Percentiles rank a stretch among this genome's conserved stretches.
phyloP scores from a whole-genome alignment of 1,140 invertebrate species.

The Battus philenor region DNA sequence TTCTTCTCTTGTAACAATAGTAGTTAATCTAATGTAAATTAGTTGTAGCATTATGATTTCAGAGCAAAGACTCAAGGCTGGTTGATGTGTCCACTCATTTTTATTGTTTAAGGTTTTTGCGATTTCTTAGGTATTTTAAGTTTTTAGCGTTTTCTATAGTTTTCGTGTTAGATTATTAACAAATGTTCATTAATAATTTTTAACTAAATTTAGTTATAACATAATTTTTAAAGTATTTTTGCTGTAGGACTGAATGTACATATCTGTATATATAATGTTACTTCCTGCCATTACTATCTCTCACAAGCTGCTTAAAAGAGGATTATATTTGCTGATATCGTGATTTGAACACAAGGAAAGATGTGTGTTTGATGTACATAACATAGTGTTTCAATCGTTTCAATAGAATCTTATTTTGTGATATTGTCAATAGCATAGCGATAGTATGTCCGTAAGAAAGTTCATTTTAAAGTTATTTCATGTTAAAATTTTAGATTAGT shows the following conservation, averaged over 20 bases:
- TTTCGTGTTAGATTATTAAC: constrained; percentile 1
- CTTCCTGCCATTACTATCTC: background rate
- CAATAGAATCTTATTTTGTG: constrained; percentile 57
- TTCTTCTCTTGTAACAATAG: constrained; percentile 35
- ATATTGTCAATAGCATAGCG: constrained; percentile 37
- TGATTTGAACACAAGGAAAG: too few relatives aligned
- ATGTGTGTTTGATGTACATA: too few relatives aligned
- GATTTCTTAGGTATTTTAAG: constrained; percentile 27
- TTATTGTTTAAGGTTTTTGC: constrained; percentile 41
- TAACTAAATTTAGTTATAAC: background rate
- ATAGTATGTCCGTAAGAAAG: constrained; percentile 7
- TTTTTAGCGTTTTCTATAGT: constrained; percentile 16
- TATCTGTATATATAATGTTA: background rate
- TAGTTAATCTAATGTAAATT: constrained; percentile 27
- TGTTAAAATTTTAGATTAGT: constrained; percentile 16
- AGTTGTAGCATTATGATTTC: constrained; percentile 36
- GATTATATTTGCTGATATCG: too few relatives aligned
- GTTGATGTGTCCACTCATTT: constrained; percentile 66
- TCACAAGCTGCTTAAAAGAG: too few relatives aligned
- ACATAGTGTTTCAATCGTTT: constrained; percentile 29
- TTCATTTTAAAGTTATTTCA: constrained; percentile 4
- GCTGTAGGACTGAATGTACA: background rate
- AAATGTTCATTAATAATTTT: constrained; percentile 2
- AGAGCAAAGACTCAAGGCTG: constrained; percentile 56
- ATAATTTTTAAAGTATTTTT: background rate